Base-by-base conservation (phyloP, 2,113 vertebrate species). In the Gobius niger region DNA sequence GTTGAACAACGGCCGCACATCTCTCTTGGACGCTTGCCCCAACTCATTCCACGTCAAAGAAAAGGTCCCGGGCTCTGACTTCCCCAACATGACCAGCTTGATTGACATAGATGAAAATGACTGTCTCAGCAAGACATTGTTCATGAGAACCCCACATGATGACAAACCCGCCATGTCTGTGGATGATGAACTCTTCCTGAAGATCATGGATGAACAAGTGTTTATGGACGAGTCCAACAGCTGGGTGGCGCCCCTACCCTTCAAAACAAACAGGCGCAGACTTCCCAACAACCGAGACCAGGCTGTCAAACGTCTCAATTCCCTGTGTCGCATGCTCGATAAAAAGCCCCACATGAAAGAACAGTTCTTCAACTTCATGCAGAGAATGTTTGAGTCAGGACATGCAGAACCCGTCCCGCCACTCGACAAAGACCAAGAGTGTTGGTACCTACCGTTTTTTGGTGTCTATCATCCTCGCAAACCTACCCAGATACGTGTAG, bases 391-490 rank as follows among this genome's bases (percentile, higher is more conserved):
- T 19, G 52, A 54, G 6, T 19, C 16, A 19, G 18, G 52, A 53
- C 16, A 53, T 19, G 52, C 51, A 6, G 51, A 53, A 53, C 51
- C 51, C 8, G 52, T n/a, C 50, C 50, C 50, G 7, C 50, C n/a
- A 52, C 50, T 16, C 14, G 47, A 47, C 6, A 52, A 16, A n/a
- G 51, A 53, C 51, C 51, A 53, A 53, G 51, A 53, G n/a, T 53
- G 51, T 53, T 53, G 51, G 51, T 53, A 53, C 51, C 51, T 53
- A 53, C 16, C 51, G n/a, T 9, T 53, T 16, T 53, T 53, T 53
- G 51, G 16, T 7, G 51, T 53, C 16, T 53, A 53, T n/a, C 15
- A 53, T 16, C 51, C 51, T 18, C 16, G 51, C 51, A 53, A 53
- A 53, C 51, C 51, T n/a, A n/a, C n/a, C n/a, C n/a, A n/a, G n/a